These are phyloP conservation scores for Artemisiospiza belli DNA, from an alignment of 2,113 vertebrate genomes.

Conservation along the genomic window DNA sequence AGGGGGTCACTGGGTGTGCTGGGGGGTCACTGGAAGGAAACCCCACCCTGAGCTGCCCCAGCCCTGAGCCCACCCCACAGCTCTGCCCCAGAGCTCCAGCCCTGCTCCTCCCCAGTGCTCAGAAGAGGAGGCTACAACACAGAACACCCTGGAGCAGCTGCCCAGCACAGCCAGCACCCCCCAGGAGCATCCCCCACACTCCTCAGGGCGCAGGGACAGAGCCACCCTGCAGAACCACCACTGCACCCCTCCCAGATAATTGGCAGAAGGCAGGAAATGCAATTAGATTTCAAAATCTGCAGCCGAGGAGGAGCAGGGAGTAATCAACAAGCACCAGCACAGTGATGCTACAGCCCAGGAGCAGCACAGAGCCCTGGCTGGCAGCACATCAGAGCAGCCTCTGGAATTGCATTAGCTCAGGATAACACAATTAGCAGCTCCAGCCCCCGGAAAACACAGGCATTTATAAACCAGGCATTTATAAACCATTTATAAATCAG, in stretches of 20 bases:
- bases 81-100: not conserved
- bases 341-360: not conserved
- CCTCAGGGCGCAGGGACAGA: not conserved
- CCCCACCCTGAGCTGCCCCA: rapidly evolving
- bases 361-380: not conserved
- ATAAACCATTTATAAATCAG: not conserved
- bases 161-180: not conserved
- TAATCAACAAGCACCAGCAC: not conserved
- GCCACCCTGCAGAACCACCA: not conserved
- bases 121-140: rapidly evolving
- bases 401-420: not conserved
- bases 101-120: not conserved
- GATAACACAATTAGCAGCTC: not conserved
- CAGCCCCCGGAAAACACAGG: not conserved
- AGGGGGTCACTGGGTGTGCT: not conserved
- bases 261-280: not conserved
- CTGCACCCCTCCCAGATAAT: not conserved
- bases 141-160: not conserved
- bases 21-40: not conserved
- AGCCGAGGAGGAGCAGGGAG: not conserved
- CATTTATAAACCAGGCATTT: not conserved
- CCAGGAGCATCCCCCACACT: not conserved
- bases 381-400: not conserved
- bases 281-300: not conserved
- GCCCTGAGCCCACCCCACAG: not conserved